Evolutionary conservation across 2,888 invertebrate genomes (phyloP).

Genomic region (Polylopha cassiicola): DNA sequence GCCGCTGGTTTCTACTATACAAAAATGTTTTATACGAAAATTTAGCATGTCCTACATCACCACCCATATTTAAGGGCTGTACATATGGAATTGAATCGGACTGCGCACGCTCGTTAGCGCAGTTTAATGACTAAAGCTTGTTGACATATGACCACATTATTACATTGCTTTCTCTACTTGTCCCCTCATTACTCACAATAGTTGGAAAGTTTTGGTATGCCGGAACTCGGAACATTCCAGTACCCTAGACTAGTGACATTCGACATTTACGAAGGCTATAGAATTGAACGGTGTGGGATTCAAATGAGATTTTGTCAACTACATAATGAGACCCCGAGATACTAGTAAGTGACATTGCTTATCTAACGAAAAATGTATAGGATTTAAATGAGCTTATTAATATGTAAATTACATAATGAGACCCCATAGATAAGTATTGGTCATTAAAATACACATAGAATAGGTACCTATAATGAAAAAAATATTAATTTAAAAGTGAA

Average conservation of each 20-base stretch:
- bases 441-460: too few species aligned
- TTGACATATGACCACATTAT: constrained; percentile 25
- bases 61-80: constrained; percentile 37
- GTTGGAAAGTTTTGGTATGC: neutral
- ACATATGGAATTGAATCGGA: constrained; percentile 35
- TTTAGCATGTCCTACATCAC: constrained; percentile 28
- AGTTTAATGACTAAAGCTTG: constrained; percentile 30
- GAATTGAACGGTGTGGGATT: too few species aligned
- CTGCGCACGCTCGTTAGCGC: constrained; percentile 33
- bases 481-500: too few species aligned
- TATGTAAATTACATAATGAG: too few species aligned
- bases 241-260: neutral
- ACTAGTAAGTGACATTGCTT: too few species aligned
- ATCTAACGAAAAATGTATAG: too few species aligned
- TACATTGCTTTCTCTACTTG: constrained; percentile 11
- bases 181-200: constrained; percentile 5
- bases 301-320: too few species aligned
- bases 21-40: neutral
- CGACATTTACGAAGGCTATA: too few species aligned
- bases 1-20: constrained; percentile 20
- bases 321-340: too few species aligned
- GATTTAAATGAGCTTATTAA: too few species aligned
- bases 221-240: neutral
- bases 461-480: too few species aligned
- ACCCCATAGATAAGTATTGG: too few species aligned